phyloP scores from a whole-genome alignment of 2,888 invertebrate species.

The Scaptomyza parva region DNA sequence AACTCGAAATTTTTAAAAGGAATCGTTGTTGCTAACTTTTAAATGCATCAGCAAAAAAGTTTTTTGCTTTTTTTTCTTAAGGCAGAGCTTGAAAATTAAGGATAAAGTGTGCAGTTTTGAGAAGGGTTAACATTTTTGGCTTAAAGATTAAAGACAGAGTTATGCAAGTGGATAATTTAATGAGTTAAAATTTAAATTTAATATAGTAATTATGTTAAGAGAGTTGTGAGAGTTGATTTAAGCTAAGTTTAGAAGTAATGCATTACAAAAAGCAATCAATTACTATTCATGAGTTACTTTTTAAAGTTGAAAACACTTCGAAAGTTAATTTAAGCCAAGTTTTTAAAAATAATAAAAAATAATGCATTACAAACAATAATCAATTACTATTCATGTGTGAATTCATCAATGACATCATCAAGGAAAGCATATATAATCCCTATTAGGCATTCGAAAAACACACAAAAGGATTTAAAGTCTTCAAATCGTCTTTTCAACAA shows the following conservation, averaged over 20 bases:
- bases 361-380: too few species aligned
- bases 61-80: not conserved
- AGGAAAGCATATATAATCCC: too few species aligned
- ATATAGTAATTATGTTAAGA: not conserved
- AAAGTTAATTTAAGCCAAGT: too few species aligned
- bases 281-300: too few species aligned
- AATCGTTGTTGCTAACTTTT: conserved; percentile 4
- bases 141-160: conserved; percentile 31
- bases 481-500: too few species aligned
- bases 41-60: conserved; percentile 20
- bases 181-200: not conserved
- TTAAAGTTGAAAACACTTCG: not conserved
- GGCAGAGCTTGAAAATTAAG: conserved; percentile 10
- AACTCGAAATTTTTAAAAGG: conserved; percentile 49
- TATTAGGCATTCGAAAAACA: not conserved
- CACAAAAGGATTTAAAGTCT: too few species aligned
- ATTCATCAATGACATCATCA: not conserved
- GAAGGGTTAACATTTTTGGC: conserved; percentile 20
- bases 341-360: too few species aligned
- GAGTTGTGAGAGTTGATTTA: too few species aligned
- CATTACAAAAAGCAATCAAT: not conserved
- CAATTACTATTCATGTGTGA: not conserved
- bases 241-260: not conserved
- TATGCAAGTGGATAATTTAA: not conserved
- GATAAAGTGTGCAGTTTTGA: conserved; percentile 38